phyloP scores from a whole-genome alignment of 2,113 vertebrate species.

The Nyctibius bracteatus region DNA sequence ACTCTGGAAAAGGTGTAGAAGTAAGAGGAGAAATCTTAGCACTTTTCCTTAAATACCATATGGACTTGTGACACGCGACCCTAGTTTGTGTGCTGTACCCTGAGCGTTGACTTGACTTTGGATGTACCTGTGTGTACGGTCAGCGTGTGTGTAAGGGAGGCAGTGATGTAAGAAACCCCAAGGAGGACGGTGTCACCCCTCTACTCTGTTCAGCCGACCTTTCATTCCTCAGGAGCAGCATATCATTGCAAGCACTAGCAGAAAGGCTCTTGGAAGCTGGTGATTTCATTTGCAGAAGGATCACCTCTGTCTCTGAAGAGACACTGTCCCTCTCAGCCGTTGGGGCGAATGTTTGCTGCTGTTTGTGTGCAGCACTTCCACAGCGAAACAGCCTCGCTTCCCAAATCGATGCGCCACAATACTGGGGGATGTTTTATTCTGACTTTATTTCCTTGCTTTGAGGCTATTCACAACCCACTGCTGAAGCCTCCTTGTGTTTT shows the following conservation, averaged over 20 bases:
- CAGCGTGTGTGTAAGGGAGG: rapidly evolving
- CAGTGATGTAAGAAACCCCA: rapidly evolving
- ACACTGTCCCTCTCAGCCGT: too few relatives aligned
- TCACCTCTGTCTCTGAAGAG: not conserved
- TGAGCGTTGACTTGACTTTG: not conserved
- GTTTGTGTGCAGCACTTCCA: too few relatives aligned
- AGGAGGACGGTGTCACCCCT: rapidly evolving
- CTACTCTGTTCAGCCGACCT: rapidly evolving
- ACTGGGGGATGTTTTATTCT: too few relatives aligned
- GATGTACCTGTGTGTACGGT: rapidly evolving
- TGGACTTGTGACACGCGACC: not conserved
- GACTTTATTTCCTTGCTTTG: too few relatives aligned
- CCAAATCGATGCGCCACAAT: too few relatives aligned
- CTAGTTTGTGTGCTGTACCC: rapidly evolving
- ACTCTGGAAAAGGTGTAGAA: not conserved
- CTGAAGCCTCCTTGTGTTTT: too few relatives aligned
- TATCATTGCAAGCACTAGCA: not conserved
- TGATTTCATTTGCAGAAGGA: not conserved
- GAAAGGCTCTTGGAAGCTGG: not conserved
- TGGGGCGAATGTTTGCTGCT: not conserved
- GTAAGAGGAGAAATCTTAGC: not conserved
- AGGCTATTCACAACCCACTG: too few relatives aligned
- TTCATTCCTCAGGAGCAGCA: rapidly evolving
- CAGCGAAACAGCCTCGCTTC: too few relatives aligned
- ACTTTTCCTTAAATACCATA: not conserved